These are phyloP conservation scores for Cossypha niveicapilla DNA, from an alignment of 2,797 vertebrate genomes.

Conservation along the genomic window DNA sequence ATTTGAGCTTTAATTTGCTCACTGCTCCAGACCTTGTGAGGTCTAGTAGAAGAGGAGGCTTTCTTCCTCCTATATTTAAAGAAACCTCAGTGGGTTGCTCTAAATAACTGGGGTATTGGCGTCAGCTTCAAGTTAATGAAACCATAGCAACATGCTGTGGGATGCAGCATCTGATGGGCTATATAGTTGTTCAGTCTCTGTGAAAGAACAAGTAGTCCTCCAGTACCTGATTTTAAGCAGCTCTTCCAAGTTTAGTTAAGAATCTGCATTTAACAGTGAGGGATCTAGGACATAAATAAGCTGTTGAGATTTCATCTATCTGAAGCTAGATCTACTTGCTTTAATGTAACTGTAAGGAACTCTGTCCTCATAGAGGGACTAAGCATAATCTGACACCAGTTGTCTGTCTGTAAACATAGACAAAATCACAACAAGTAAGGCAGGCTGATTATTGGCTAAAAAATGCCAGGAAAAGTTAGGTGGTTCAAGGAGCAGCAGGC, in stretches of 20 bases:
- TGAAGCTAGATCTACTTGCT: not conserved
- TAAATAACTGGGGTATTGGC: not conserved
- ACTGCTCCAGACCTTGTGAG: not conserved
- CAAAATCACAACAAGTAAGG: not conserved
- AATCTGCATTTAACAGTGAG: not conserved
- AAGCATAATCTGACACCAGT: not conserved
- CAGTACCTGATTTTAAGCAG: not conserved
- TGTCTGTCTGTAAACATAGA: not conserved
- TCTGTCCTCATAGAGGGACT: not conserved
- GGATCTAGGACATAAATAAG: not conserved
- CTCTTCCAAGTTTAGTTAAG: not conserved
- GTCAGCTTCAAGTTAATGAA: constrained; percentile 1
- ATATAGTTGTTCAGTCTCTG: not conserved
- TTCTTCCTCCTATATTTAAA: not conserved
- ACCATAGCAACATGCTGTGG: not conserved
- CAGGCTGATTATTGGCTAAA: not conserved
- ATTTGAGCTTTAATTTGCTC: not conserved
- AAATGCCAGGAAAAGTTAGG: not conserved
- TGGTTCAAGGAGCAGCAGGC: not conserved
- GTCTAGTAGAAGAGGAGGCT: not conserved
- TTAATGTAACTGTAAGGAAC: not conserved
- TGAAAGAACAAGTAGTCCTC: not conserved
- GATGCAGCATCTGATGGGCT: not conserved
- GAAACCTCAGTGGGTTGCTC: not conserved
- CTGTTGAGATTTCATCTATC: not conserved